phyloP scores from a whole-genome alignment of 1,140 invertebrate genomes.

The Paralvinella palmiformis region DNA sequence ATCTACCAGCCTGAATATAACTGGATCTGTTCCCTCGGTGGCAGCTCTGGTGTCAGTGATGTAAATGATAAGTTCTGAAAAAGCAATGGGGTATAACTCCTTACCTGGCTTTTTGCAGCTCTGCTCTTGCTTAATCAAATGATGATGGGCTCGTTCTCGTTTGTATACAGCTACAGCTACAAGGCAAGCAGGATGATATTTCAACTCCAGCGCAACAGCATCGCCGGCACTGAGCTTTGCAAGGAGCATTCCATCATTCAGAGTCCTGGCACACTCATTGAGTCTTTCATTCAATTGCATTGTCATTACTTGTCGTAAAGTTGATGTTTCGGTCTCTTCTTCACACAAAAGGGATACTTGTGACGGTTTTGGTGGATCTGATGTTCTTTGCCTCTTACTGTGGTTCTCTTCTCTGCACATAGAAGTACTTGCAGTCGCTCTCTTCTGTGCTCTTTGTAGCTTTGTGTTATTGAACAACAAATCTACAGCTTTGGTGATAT shows the following conservation, averaged over 20 bases:
- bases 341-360: slow-evolving; percentile 22
- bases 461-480: too few relatives aligned
- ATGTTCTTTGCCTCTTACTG: slow-evolving; percentile 27
- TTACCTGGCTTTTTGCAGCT: slow-evolving; percentile 2
- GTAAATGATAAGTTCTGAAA: slow-evolving; percentile 18
- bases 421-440: slow-evolving; percentile 4
- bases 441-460: slow-evolving; percentile 9
- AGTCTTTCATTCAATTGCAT: too few relatives aligned
- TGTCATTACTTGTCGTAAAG: slow-evolving; percentile 14
- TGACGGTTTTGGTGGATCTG: slow-evolving; percentile 25
- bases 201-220: background rate
- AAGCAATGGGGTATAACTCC: slow-evolving; percentile 15
- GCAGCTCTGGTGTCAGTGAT: too few relatives aligned
- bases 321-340: slow-evolving; percentile 7
- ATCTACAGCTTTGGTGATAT: too few relatives aligned
- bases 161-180: background rate
- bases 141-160: background rate
- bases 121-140: background rate
- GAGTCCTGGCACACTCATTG: slow-evolving; percentile 14
- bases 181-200: background rate
- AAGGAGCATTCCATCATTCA: slow-evolving; percentile 19
- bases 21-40: background rate
- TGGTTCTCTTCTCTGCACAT: slow-evolving; percentile 27
- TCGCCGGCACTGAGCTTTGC: slow-evolving; percentile 14
- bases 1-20: slow-evolving; percentile 13